Evolutionary conservation across 2,113 vertebrate genomes (phyloP).

Genomic region (Dendropsophus ebraccatus): DNA sequence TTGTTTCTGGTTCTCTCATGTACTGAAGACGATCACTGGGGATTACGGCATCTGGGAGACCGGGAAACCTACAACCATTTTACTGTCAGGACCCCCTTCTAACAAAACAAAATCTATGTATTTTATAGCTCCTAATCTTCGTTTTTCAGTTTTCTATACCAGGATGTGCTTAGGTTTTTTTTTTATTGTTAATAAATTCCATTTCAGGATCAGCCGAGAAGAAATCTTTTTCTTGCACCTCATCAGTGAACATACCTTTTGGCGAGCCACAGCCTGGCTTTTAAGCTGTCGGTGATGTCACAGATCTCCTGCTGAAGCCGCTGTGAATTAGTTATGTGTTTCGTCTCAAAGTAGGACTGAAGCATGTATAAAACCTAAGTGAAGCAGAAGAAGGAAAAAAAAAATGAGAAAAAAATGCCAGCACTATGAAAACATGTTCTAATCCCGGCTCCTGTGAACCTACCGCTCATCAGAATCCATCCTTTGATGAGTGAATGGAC

Average conservation of each 20-base stretch:
- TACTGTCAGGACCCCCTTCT: neutral
- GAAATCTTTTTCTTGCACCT: neutral
- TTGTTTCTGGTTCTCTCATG: neutral
- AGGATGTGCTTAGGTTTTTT: neutral
- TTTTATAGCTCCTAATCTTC: neutral
- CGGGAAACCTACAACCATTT: neutral
- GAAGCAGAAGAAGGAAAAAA: slow-evolving; percentile 61
- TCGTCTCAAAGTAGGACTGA: slow-evolving; percentile 83
- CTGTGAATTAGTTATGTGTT: slow-evolving; percentile 75
- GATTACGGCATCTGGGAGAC: neutral
- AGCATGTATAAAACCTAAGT: slow-evolving; percentile 88
- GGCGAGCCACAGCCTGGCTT: slow-evolving; percentile 87
- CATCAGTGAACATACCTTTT: slow-evolving; percentile 76
- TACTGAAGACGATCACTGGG: neutral
- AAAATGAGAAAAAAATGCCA: slow-evolving; percentile 36
- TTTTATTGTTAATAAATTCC: neutral
- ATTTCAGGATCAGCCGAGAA: neutral
- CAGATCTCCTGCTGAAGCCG: slow-evolving; percentile 68
- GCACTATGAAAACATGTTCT: slow-evolving; percentile 64
- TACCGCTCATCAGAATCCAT: slow-evolving; percentile 61
- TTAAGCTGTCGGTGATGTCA: slow-evolving; percentile 74
- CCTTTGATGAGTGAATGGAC: slow-evolving; percentile 57
- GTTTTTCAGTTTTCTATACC: neutral
- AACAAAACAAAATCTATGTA: neutral
- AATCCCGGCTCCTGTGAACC: slow-evolving; percentile 59